Evolutionary conservation across 1,140 invertebrate species (phyloP), one percentile per base, ranked within the genome.

Genomic region (Apis laboriosa): DNA sequence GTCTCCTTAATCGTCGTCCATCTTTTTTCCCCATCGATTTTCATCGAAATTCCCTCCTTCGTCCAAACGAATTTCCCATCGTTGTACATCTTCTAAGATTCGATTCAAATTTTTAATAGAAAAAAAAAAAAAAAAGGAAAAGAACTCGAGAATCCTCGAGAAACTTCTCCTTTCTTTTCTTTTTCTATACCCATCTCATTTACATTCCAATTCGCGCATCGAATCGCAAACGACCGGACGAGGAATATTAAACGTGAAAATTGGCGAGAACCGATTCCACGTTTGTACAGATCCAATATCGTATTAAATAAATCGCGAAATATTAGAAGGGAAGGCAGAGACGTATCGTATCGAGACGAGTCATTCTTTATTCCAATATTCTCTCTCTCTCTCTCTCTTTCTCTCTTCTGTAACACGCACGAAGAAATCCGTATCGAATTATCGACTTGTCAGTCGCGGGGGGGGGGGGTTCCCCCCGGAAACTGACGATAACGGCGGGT

Each of bases 401-500:
- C 19, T 7, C 7, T 9, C 19, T 17, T 19, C 9, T 7, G 7
- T 28, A 21, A 3, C 15, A 68, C 51, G 56, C 43, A 72, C 82
- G 82, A 79, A 63, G 76, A 58, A 80, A 74, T 79, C 63, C 63
- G 34, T 53, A 68, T 80, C 55, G 77, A 34, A 75, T 84, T 72
- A 83, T 79, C 63, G 83, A 56, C 55, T 83, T 61, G 76, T 77
- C 70, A 76, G 72, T 83, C 63, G 49, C 51, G 63, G 12, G 64
- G 63, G 24, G 61, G 83, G 24, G 61, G 80, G 60, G 67, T 70
- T 34, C 58, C 28, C 49, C 58, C 49, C 70, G 84, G 75, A 70
- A 77, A 77, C 72, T 85, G 81, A 83, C 75, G 79, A 85, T 82
- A 82, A 80, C 72, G 61, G 70, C 51, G n/a, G 53, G 58, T 64